Evolutionary conservation across 2,113 vertebrate species (phyloP).

Genomic region (Gasterosteus nipponicus): DNA sequence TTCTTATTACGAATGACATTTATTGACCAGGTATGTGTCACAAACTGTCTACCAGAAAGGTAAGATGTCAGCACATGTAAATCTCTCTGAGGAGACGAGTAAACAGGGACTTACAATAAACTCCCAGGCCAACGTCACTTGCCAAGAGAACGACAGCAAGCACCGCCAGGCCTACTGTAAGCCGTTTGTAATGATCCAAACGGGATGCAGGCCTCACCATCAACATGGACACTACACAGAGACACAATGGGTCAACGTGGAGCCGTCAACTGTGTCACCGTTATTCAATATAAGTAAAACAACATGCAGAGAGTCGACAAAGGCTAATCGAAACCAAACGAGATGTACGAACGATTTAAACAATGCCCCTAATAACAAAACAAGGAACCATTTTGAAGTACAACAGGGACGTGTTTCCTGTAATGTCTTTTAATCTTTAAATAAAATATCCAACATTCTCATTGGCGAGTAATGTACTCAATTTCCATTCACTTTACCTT

Average conservation of each 20-base stretch:
- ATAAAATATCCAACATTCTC: not conserved
- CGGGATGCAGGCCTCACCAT: constrained; percentile 33
- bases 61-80: not conserved
- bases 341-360: not conserved
- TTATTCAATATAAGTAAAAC: not conserved
- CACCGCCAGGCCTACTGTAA: constrained; percentile 46
- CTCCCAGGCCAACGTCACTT: constrained; percentile 66
- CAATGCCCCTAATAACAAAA: not conserved
- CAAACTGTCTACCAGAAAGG: not conserved
- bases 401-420: not conserved
- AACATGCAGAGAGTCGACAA: not conserved
- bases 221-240: constrained; percentile 64
- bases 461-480: not conserved
- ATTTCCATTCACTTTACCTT: constrained; percentile 39
- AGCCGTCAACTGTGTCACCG: not conserved
- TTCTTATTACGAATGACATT: not conserved
- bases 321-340: not conserved
- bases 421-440: not conserved
- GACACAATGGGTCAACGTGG: constrained; percentile 11
- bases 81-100: not conserved
- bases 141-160: constrained; percentile 60
- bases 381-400: not conserved
- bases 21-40: not conserved
- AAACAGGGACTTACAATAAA: constrained; percentile 67
- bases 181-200: constrained; percentile 32